Evolutionary conservation across 2,113 vertebrate species (phyloP).

Genomic region (Condylura cristata): DNA sequence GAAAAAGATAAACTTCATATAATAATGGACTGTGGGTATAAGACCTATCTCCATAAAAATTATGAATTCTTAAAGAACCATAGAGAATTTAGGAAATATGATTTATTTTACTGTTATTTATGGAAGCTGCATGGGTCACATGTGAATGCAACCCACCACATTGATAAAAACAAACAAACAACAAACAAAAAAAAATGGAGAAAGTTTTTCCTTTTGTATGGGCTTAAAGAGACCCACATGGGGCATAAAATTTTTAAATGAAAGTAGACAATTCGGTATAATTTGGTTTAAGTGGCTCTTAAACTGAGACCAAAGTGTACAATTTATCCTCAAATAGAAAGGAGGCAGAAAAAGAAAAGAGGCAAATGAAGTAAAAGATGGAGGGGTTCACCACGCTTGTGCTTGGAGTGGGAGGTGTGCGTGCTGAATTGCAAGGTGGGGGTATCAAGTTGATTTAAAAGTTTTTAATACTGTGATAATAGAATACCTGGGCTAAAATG

Average conservation of each 20-base stretch:
- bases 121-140: neutral
- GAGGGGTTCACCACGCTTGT: neutral
- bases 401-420: neutral
- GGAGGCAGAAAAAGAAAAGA: neutral
- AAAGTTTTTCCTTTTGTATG: neutral
- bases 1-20: neutral
- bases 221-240: neutral
- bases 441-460: neutral
- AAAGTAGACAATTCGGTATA: neutral
- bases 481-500: neutral
- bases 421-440: neutral
- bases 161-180: neutral
- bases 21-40: neutral
- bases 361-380: neutral
- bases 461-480: neutral
- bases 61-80: neutral
- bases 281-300: neutral
- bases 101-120: neutral
- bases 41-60: neutral
- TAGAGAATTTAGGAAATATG: neutral
- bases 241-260: neutral
- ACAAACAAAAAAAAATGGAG: too few species aligned
- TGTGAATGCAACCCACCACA: neutral
- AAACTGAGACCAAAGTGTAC: neutral
- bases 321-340: neutral